These are phyloP conservation scores for Perognathus longimembris DNA, from an alignment of 2,113 vertebrate species.

Conservation along the genomic window DNA sequence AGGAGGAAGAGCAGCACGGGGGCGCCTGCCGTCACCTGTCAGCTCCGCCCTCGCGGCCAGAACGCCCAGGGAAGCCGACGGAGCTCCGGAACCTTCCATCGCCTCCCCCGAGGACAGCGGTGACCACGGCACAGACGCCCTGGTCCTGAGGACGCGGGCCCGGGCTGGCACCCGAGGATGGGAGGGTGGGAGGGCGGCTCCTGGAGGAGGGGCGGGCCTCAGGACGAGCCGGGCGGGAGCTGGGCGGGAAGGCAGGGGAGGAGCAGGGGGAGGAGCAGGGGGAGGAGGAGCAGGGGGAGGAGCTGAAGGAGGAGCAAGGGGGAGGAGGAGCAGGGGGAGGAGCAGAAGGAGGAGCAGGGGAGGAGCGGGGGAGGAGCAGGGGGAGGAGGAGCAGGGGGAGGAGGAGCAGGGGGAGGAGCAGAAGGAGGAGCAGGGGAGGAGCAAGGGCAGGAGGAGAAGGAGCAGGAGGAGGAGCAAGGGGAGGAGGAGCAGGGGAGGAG, in stretches of 20 bases:
- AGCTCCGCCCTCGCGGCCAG: background rate
- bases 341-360: fast-evolving
- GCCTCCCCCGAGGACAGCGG: background rate
- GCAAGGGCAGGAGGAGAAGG: no score
- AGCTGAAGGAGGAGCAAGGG: no score
- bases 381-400: background rate
- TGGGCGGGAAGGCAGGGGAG: no score
- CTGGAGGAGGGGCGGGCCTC: background rate
- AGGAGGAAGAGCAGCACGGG: background rate
- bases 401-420: no score
- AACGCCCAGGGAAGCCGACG: fast-evolving
- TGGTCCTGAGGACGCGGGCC: no score
- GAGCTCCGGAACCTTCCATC: background rate
- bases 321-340: no score
- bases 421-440: no score
- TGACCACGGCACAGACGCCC: fast-evolving
- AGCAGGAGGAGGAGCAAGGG: background rate
- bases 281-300: no score
- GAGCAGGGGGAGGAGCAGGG: background rate
- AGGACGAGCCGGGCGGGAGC: fast-evolving
- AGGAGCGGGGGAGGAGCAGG: background rate
- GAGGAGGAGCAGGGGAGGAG: background rate
- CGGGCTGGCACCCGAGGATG: no score
- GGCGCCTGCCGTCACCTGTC: background rate
- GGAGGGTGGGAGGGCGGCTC: fast-evolving